Conservation (phyloP, 1,140 invertebrate species). For the Theocolax elegans region DNA sequence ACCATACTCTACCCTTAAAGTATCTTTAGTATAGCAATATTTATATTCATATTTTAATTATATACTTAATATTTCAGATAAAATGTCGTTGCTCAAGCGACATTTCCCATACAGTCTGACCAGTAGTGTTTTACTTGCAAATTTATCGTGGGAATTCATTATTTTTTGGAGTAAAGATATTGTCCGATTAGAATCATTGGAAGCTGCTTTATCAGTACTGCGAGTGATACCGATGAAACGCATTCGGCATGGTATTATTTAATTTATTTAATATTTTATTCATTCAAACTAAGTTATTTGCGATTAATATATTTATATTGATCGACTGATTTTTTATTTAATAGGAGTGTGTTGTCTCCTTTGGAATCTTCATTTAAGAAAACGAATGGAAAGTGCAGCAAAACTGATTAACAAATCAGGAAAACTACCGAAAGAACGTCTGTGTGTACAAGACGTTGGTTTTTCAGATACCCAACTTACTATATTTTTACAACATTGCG, state of each 20-base stretch:
- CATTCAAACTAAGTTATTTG: background rate
- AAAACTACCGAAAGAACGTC: slow-evolving; percentile 85
- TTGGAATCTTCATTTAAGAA: slow-evolving; percentile 87
- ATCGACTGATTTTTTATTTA: background rate
- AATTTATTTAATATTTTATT: slow-evolving; percentile 16
- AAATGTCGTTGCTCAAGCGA: slow-evolving; percentile 69
- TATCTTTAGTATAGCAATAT: no score
- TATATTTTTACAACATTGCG: slow-evolving; percentile 76
- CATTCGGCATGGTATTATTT: slow-evolving; percentile 72
- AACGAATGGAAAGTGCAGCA: slow-evolving; percentile 77
- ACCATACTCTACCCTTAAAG: no score
- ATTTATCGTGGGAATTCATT: slow-evolving; percentile 91
- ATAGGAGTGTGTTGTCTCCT: slow-evolving; percentile 81
- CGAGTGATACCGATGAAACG: slow-evolving; percentile 71
- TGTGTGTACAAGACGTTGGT: slow-evolving; percentile 80
- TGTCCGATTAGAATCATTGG: slow-evolving; percentile 73
- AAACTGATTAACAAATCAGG: slow-evolving; percentile 90
- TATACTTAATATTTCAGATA: slow-evolving; percentile 53
- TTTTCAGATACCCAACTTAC: slow-evolving; percentile 77
- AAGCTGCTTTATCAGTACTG: slow-evolving; percentile 70
- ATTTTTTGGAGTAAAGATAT: slow-evolving; percentile 86
- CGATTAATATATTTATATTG: background rate
- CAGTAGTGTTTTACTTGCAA: slow-evolving; percentile 80
- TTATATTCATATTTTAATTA: no score
- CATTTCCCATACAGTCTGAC: slow-evolving; percentile 89